Evolutionary conservation across 2,113 vertebrate species (phyloP).

Genomic region (Megaceryle maxima): DNA sequence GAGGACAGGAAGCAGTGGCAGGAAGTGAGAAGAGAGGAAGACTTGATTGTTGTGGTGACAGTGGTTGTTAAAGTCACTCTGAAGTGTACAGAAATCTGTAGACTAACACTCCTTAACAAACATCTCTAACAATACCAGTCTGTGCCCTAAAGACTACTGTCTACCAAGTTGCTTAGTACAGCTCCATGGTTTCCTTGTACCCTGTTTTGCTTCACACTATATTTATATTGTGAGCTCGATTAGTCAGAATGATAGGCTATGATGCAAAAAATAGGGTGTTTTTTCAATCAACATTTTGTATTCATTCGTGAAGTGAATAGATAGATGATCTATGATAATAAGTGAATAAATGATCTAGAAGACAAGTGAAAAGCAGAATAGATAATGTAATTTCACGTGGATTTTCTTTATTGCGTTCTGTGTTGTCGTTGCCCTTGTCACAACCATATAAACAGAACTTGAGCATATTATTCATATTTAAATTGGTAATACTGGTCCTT

Average conservation of each 20-base stretch:
- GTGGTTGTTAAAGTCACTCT: not conserved
- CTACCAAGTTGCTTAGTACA: not conserved
- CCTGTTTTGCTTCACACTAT: not conserved
- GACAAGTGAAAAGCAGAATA: not conserved
- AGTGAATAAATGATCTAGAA: not conserved
- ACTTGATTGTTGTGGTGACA: not conserved
- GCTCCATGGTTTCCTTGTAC: not conserved
- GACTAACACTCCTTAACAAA: not conserved
- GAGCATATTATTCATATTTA: not conserved
- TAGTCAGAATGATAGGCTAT: not conserved
- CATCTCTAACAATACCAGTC: not conserved
- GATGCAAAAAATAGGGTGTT: not conserved
- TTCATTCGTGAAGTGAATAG: not conserved
- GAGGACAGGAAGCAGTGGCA: not conserved
- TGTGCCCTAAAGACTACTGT: not conserved
- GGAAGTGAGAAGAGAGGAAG: not conserved
- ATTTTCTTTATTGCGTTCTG: not conserved
- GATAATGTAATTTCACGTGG: not conserved
- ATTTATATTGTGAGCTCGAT: not conserved
- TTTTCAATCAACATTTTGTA: not conserved
- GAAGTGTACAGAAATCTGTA: not conserved
- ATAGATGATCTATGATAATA: not conserved
- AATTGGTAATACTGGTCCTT: not conserved
- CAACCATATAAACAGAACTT: not conserved
- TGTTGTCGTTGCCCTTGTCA: not conserved